These are phyloP conservation scores for Chauna torquata DNA, from an alignment of 2,113 vertebrate species.

Conservation along the genomic window DNA sequence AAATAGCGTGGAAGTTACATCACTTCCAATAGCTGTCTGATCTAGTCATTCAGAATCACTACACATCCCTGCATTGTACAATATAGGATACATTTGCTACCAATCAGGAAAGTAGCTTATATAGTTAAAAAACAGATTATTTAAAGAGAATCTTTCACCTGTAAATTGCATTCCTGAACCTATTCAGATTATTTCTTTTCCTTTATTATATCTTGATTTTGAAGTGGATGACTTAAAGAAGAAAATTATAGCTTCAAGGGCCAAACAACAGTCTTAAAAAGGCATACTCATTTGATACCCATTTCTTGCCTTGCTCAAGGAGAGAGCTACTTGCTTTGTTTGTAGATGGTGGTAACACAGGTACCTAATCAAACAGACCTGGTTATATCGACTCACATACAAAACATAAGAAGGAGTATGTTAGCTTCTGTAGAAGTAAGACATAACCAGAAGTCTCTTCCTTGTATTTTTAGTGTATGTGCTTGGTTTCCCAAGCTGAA, in stretches of 20 bases:
- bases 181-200: background rate
- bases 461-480: background rate
- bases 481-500: background rate
- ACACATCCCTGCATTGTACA: background rate
- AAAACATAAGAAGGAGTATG: background rate
- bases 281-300: background rate
- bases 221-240: background rate
- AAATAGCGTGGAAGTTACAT: background rate
- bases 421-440: background rate
- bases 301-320: background rate
- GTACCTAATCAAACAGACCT: background rate
- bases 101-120: background rate
- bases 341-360: background rate
- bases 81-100: background rate
- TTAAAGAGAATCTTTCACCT: background rate
- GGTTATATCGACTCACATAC: fast-evolving
- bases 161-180: background rate
- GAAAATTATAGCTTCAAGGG: background rate
- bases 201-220: background rate
- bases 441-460: background rate
- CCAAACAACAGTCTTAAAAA: background rate
- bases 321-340: background rate
- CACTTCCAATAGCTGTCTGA: background rate
- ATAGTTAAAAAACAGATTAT: background rate
- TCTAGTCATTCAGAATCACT: background rate